These are phyloP conservation scores for Myotis findleyi DNA, from an alignment of 2,797 vertebrate species.

Conservation along the genomic window DNA sequence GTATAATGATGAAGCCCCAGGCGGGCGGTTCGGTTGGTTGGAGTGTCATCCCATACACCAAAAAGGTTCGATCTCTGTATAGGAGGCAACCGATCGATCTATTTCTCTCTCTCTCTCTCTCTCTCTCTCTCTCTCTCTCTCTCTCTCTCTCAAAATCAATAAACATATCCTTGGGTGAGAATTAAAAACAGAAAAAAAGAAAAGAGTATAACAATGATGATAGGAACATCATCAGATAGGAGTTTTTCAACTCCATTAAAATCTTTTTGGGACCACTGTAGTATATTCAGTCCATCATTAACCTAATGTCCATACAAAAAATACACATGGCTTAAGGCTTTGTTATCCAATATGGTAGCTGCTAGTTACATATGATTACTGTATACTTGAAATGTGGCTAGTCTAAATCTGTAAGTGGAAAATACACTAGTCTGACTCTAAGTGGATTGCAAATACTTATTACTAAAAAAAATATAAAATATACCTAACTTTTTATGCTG, in stretches of 20 bases:
- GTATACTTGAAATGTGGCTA: background rate
- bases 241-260: background rate
- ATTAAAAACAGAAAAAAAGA: no score
- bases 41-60: no score
- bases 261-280: background rate
- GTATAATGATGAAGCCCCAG: no score
- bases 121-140: no score
- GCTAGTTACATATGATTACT: background rate
- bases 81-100: no score
- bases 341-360: background rate
- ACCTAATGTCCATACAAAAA: background rate
- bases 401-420: background rate
- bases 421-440: background rate
- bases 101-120: no score
- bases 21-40: no score
- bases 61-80: no score
- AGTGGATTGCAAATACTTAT: background rate
- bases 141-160: no score
- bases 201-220: background rate
- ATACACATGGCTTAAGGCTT: background rate
- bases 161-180: no score
- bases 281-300: background rate
- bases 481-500: background rate
- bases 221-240: background rate
- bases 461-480: background rate